Conservation (phyloP, 1,140 invertebrate species). For the Pararge aegeria region DNA sequence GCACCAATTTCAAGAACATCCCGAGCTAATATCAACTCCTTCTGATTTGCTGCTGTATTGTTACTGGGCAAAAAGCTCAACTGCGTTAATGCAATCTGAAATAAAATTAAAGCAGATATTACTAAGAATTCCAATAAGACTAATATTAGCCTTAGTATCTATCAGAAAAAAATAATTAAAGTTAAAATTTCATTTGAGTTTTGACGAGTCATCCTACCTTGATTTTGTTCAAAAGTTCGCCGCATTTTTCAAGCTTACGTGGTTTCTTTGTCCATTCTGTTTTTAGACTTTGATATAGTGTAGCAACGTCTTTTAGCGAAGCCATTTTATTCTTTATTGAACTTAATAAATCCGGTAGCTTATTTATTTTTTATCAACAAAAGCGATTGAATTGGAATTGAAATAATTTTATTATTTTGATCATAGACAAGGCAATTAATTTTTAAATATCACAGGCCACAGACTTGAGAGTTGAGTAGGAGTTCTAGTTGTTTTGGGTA, state of each 20-base stretch:
- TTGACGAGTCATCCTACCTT: conserved; percentile 81
- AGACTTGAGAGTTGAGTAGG: too few relatives aligned
- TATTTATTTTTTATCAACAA: neutral
- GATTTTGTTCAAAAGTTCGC: conserved; percentile 85
- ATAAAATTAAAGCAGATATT: conserved; percentile 7
- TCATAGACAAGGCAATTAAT: too few relatives aligned
- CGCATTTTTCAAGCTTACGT: conserved; percentile 86
- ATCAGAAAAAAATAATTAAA: neutral
- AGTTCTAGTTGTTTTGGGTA: too few relatives aligned
- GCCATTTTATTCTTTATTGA: conserved; percentile 69
- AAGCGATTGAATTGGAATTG: too few relatives aligned
- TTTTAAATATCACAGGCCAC: too few relatives aligned
- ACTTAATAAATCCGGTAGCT: neutral
- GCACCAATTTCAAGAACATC: conserved; percentile 98
- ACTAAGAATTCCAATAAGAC: neutral
- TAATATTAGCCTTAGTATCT: conserved; percentile 9
- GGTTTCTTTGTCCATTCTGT: conserved; percentile 86
- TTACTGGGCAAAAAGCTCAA: conserved; percentile 93
- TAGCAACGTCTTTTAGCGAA: conserved; percentile 83
- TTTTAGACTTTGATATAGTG: conserved; percentile 87
- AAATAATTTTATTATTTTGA: neutral
- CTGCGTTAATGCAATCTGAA: conserved; percentile 90
- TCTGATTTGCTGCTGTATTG: conserved; percentile 87
- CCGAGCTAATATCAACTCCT: conserved; percentile 93
- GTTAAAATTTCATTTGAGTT: conserved; percentile 1